Evolutionary conservation across 2,113 vertebrate species (phyloP).

Genomic region (Scolopax mira): DNA sequence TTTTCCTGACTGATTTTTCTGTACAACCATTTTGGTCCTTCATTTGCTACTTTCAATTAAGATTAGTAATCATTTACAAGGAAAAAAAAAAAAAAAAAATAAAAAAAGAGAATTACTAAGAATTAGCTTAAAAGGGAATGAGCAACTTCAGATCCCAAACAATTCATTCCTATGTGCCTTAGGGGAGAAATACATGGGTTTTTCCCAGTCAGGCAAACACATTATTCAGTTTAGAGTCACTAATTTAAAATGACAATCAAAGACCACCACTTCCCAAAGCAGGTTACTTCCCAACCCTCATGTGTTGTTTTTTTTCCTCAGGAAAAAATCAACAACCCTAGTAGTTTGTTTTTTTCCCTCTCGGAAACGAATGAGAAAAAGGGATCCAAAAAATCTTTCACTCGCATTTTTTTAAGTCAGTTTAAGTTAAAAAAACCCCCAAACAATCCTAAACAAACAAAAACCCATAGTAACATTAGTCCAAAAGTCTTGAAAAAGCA

Average conservation of each 20-base stretch:
- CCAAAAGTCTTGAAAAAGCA: background rate
- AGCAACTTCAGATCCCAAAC: background rate
- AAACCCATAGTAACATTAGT: background rate
- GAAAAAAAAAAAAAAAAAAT: rapidly evolving
- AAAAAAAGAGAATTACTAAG: background rate
- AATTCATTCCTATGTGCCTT: background rate
- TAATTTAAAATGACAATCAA: background rate
- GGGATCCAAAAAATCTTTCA: background rate
- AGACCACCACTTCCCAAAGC: background rate
- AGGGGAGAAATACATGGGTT: background rate
- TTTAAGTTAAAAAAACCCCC: background rate
- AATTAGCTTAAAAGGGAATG: background rate
- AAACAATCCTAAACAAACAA: background rate
- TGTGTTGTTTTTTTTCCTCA: too few species aligned
- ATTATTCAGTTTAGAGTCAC: background rate
- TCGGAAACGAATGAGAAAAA: background rate
- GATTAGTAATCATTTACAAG: background rate
- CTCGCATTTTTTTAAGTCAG: background rate
- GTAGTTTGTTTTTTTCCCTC: background rate
- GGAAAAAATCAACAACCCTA: too few species aligned
- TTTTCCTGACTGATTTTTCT: background rate
- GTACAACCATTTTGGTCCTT: background rate
- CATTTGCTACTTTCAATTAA: background rate
- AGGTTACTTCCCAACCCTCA: background rate
- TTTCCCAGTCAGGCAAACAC: background rate